phyloP scores from a whole-genome alignment of 2,888 invertebrate genomes.

The Patella ulyssiponensis region DNA sequence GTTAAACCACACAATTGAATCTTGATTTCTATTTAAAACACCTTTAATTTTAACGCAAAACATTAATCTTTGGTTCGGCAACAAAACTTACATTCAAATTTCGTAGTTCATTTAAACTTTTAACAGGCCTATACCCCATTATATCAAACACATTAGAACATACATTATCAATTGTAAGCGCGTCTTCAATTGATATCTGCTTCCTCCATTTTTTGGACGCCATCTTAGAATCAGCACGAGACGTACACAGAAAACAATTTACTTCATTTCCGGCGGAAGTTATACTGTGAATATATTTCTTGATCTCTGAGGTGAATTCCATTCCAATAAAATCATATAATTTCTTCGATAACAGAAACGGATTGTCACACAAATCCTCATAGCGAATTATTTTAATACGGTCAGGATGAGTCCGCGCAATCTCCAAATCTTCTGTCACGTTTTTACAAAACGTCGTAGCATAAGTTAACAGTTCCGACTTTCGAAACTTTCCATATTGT shows the following conservation, averaged over 20 bases:
- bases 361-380: not conserved
- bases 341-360: not conserved
- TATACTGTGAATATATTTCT: not conserved
- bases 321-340: not conserved
- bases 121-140: slow-evolving; percentile 11
- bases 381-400: not conserved
- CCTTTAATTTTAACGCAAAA: too few relatives aligned
- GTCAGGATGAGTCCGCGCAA: too few relatives aligned
- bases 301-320: not conserved
- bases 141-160: slow-evolving; percentile 1
- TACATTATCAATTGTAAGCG: not conserved
- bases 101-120: too few relatives aligned
- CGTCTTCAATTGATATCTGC: not conserved
- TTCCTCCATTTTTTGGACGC: slow-evolving; percentile 16
- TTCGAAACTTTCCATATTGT: too few relatives aligned
- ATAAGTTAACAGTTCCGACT: too few relatives aligned
- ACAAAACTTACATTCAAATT: too few relatives aligned
- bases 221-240: slow-evolving; percentile 2
- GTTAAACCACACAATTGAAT: too few relatives aligned
- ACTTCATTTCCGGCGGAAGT: not conserved
- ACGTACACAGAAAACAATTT: not conserved
- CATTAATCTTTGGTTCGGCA: too few relatives aligned
- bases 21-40: too few relatives aligned
- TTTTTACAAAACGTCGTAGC: too few relatives aligned
- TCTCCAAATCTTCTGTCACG: too few relatives aligned